Base-by-base conservation (phyloP, 2,113 vertebrate species). In the Eudyptes chrysolophus region DNA sequence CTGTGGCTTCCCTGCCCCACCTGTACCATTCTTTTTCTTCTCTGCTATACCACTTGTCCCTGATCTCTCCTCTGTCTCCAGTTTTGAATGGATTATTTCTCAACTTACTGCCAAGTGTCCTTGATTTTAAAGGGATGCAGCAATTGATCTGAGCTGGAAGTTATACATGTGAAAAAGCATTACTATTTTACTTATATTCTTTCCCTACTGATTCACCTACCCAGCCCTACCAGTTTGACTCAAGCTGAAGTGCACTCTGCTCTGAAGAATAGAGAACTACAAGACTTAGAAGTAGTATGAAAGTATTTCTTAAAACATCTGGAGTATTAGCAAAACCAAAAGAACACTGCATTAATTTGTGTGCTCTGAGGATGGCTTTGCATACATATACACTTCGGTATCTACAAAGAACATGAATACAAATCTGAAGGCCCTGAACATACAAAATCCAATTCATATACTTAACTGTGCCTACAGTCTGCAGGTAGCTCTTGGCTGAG, bases 1-100 rank as follows among this genome's bases (percentile, higher is more conserved):
- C 32, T 0, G 0, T n/a, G 5, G 21, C 30, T 89, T 86, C 46
- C 17, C 71, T 74, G 15, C 8, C 25, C 34, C 15, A 84, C 12
- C 55, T 54, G 21, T n/a, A 69, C 21, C 9, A n/a, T 30, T 81
- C 18, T 24, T 85, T 51, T 32, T 66, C 32, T 74, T 27, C 46
- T 83, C 54, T 61, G 30, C 13, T 46, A 70, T 19, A 57, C 15
- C 14, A 65, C 54, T 66, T 64, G 17, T 55, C 25, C 10, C 17
- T 11, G 10, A 27, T 32, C 27, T 72, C 52, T 64, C 36, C 55
- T 52, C 38, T 80, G 49, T 14, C 0, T 1, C 29, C 20, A 26
- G 13, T 38, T 92, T 14, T 74, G 51, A 61, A 92, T 8, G 8
- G 34, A 80, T 49, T 72, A 77, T 49, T 76, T 74, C 32, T 57